Evolutionary conservation across 2,797 vertebrate species (phyloP).

Genomic region (Graptemys geographica): DNA sequence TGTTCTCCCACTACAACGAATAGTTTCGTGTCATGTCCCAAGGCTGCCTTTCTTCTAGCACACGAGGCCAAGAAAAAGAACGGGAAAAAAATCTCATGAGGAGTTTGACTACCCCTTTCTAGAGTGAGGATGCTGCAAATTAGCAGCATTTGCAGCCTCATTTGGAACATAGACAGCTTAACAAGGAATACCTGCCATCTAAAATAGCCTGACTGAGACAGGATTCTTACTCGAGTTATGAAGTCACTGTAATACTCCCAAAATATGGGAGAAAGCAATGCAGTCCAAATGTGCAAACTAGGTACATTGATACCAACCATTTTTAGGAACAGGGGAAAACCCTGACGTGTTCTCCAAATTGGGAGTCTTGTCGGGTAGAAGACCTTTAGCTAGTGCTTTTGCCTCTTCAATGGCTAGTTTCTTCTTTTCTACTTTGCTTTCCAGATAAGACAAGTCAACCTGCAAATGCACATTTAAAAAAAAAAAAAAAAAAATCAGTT

Average conservation of each 20-base stretch:
- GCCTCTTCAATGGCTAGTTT: slow-evolving; percentile 93
- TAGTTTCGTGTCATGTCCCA: not conserved
- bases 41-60: not conserved
- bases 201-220: not conserved
- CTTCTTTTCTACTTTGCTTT: slow-evolving; percentile 93
- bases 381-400: slow-evolving; percentile 94
- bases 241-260: not conserved
- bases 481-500: not conserved
- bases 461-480: slow-evolving; percentile 23
- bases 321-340: slow-evolving; percentile 86
- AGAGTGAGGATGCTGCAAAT: not conserved
- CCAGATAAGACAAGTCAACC: slow-evolving; percentile 84
- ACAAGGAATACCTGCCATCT: not conserved
- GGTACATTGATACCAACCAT: slow-evolving; percentile 68
- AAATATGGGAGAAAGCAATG: not conserved
- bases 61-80: not conserved
- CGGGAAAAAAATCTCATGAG: not conserved
- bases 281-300: not conserved
- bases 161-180: not conserved
- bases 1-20: not conserved
- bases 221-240: not conserved
- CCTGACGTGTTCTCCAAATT: slow-evolving; percentile 76
- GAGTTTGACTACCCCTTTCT: not conserved
- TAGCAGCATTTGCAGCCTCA: not conserved
- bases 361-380: slow-evolving; percentile 78